Evolutionary conservation across 2,797 vertebrate species (phyloP).

Genomic region (Selene dorsalis): DNA sequence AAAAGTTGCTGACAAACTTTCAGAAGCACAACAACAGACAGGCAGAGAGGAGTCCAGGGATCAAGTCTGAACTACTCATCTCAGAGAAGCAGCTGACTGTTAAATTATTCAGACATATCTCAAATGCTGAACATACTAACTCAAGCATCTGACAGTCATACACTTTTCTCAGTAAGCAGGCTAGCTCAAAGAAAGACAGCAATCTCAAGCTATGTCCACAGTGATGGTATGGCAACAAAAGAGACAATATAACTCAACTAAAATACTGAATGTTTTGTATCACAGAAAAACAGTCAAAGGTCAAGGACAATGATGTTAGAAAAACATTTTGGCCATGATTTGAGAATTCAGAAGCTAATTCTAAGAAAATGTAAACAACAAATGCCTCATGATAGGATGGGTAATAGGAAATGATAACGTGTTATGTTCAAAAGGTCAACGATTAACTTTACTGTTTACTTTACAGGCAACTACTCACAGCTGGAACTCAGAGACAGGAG

Average conservation of each 20-base stretch:
- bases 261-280: no score
- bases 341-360: no score
- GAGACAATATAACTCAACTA: not conserved
- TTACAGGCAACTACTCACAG: no score
- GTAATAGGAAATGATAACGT: no score
- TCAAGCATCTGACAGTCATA: constrained; percentile 58
- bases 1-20: not conserved
- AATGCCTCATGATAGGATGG: no score
- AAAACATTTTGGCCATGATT: no score
- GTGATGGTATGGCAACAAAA: constrained; percentile 1
- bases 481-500: no score
- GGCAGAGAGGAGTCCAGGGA: constrained; percentile 33
- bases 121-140: constrained; percentile 60
- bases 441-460: no score
- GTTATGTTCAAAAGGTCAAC: no score
- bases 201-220: constrained; percentile 18
- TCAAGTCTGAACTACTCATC: constrained; percentile 30
- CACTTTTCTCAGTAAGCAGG: constrained; percentile 55
- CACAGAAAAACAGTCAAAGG: no score
- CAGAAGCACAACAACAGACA: not conserved
- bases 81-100: constrained; percentile 61
- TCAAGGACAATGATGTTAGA: no score
- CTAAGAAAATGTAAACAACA: no score
- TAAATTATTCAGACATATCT: constrained; percentile 68
- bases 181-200: constrained; percentile 18